Evolutionary conservation across 2,888 invertebrate genomes (phyloP).

Genomic region (Nasonia oneida): DNA sequence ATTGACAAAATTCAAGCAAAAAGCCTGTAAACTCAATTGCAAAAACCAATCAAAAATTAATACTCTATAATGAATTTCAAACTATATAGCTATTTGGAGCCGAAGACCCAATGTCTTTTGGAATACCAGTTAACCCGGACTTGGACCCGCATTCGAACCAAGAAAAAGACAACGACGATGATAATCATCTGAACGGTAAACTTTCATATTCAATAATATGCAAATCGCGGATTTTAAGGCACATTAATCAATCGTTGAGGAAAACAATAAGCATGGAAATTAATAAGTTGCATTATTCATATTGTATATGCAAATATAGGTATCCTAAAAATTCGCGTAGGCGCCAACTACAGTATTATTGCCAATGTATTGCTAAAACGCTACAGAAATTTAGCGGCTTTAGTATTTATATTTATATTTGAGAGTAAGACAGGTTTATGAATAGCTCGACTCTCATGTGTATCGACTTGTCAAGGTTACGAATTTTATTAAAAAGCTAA

Average conservation of each 20-base stretch:
- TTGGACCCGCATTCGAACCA: slow-evolving; percentile 71
- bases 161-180: slow-evolving; percentile 72
- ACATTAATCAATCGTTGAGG: neutral
- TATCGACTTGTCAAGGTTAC: slow-evolving; percentile 15
- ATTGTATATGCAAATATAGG: neutral
- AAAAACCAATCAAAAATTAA: neutral
- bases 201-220: neutral
- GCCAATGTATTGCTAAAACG: neutral
- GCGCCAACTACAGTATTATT: neutral
- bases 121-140: slow-evolving; percentile 76
- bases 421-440: neutral
- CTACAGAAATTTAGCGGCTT: neutral
- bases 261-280: neutral
- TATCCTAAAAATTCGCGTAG: neutral
- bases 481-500: neutral
- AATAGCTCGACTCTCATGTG: slow-evolving; percentile 21
- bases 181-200: slow-evolving; percentile 51
- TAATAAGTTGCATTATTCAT: neutral
- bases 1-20: neutral
- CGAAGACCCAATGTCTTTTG: slow-evolving; percentile 79
- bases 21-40: slow-evolving; percentile 40
- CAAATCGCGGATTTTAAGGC: neutral
- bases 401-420: slow-evolving; percentile 36
- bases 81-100: slow-evolving; percentile 76
- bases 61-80: slow-evolving; percentile 38